Evolutionary conservation across 2,797 vertebrate species (phyloP), one percentile per base, ranked within the genome.

Genomic region (Tiaroga cobitis): DNA sequence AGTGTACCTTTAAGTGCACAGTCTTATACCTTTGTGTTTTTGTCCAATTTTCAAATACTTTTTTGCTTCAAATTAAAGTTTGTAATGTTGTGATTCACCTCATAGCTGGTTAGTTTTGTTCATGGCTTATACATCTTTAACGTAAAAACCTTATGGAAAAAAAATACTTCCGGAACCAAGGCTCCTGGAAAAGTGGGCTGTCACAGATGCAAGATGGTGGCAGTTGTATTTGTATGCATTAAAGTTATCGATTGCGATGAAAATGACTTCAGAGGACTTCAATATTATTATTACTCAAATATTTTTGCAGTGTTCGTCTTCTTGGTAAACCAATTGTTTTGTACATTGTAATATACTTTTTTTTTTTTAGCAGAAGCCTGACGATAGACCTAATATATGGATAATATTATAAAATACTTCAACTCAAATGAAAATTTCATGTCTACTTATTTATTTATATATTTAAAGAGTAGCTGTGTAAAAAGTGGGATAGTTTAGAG

Each of bases 401-500:
- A 4, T 78, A 78, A 29, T 43, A 43, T 59, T n/a, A 59, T 43
- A 63, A 78, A 78, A 41, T 61, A 61, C 24, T 19, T 59, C 26
- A 51, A 37, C 29, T 74, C 16, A 26, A 72, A n/a, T 41, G 1
- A 49, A 21, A 34, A 34, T 13, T 34, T 11, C 19, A 76, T 7
- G 11, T 56, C 34, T 15, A 39, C 24, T 39, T 26, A 78, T 80
- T 46, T 46, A 43, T 65, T 46, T 11, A 24, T 32, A 24, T 43
- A 80, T 32, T 46, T 67, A 34, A n/a, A 61, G 61, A 63, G 26
- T 65, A 63, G 77, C 39, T 67, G 59, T 67, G 26, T 43, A 79
- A 79, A 63, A 43, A 49, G 11, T 46, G 18, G 39, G 63, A 46
- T 21, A 67, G 21, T n/a, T 24, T 59, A 39, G 32, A 59, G 39